These are phyloP conservation scores for Uria aalge DNA, from an alignment of 2,113 vertebrate genomes.

Conservation along the genomic window DNA sequence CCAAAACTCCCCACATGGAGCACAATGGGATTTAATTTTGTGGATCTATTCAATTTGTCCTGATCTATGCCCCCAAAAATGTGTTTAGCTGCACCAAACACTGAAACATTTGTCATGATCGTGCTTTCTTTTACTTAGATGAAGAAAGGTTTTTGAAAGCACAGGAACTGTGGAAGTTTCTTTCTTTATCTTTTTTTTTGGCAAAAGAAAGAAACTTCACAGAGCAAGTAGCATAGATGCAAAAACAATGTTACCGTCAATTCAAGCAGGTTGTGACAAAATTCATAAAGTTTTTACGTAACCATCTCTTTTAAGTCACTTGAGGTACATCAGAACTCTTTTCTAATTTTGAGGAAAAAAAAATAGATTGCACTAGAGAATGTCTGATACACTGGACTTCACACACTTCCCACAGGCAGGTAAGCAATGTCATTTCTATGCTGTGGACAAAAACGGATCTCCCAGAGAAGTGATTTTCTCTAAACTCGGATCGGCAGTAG, in stretches of 20 bases:
- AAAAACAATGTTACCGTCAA: neutral
- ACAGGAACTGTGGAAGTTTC: neutral
- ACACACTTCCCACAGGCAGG: neutral
- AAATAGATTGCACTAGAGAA: neutral
- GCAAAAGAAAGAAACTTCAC: neutral
- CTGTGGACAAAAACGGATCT: neutral
- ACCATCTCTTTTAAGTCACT: neutral
- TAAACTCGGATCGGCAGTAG: neutral
- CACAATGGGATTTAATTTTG: neutral
- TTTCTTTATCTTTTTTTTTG: neutral
- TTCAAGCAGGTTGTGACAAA: neutral
- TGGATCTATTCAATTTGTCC: neutral
- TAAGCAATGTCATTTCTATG: neutral
- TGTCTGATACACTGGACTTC: neutral
- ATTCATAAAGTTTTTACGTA: rapidly evolving
- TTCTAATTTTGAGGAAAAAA: neutral
- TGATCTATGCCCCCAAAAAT: neutral
- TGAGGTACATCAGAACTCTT: neutral
- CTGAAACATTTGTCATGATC: neutral
- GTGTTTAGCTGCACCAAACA: neutral
- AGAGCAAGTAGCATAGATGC: neutral
- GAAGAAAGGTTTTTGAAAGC: neutral
- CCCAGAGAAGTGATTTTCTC: neutral
- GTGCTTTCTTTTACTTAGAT: neutral
- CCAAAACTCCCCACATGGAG: neutral